Base-by-base conservation (phyloP, 2,113 vertebrate genomes). In the Dipodomys merriami region DNA sequence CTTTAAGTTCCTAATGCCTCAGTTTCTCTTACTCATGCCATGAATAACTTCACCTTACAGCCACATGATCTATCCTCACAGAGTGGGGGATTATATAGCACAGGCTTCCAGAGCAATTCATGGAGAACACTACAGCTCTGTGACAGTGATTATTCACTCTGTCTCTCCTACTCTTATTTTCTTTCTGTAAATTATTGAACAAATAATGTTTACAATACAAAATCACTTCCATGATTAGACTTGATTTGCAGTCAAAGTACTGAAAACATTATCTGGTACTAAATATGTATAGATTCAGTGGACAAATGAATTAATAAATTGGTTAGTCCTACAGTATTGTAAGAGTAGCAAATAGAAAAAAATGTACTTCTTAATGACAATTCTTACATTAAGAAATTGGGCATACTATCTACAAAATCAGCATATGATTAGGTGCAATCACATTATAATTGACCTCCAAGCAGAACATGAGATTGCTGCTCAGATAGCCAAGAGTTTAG, bases 1-100 rank as follows among this genome's bases (percentile, higher is more conserved):
- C 35, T 81, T 91, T 44, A 46, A 88, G 86, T 97, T 97, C n/a
- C 18, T 94, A 89, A 94, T 86, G 35, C 53, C 90, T 90, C 79
- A 39, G 16, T 94, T 92, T 87, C 62, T 49, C 90, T 83, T 10
- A 85, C 15, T 64, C 18, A 15, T 81, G 91, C 94, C 89, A 73
- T 53, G 1, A 86, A 72, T 88, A 96, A n/a, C 11, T 5, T 85
- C 46, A 94, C 44, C 2, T 72, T 69, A 85, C 91, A 79, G 5
- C 35, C 29, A n/a, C 46, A 83, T n/a, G 90, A 67, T 57, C 92
- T 91, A 92, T 57, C 81, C 91, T 71, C 33, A 35, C 46, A 65
- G 49, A 76, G 71, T 64, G 46, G 60, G 73, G 91, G 62, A 39
- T 18, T 25, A 27, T 82, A 49, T 44, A 67, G 67, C 30, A 82